phyloP scores from a whole-genome alignment of 2,888 invertebrate genomes.

The Melinaea marsaeus region DNA sequence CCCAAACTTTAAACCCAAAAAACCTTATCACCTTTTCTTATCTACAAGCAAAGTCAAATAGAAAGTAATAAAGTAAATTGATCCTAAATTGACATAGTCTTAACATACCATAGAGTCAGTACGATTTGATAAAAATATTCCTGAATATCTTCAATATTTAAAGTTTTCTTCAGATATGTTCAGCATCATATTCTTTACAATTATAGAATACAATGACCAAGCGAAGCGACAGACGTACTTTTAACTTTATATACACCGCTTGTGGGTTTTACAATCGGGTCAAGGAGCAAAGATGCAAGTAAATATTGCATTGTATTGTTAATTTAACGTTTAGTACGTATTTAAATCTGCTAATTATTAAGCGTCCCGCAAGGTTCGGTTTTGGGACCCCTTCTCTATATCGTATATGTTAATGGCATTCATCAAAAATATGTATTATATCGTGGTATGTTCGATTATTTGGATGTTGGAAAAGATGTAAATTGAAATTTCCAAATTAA shows the following conservation, averaged over 20 bases:
- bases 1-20: too few relatives aligned
- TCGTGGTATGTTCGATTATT: neutral
- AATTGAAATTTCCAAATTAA: too few relatives aligned
- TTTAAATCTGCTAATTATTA: slow-evolving; percentile 10
- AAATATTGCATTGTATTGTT: slow-evolving; percentile 25
- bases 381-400: neutral
- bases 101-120: too few relatives aligned
- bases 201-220: neutral
- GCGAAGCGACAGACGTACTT: neutral
- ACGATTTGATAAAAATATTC: too few relatives aligned
- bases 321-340: slow-evolving; percentile 18
- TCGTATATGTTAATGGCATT: neutral
- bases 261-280: slow-evolving; percentile 20
- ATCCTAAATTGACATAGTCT: too few relatives aligned
- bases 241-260: slow-evolving; percentile 11
- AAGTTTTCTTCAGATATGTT: neutral
- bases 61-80: too few relatives aligned
- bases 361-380: slow-evolving; percentile 6
- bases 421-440: neutral
- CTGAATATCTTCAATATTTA: neutral
- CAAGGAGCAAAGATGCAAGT: slow-evolving; percentile 22
- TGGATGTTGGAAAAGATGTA: too few relatives aligned
- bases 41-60: too few relatives aligned
- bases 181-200: neutral
- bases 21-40: too few relatives aligned